These are phyloP conservation scores for Tipula unca DNA, from an alignment of 2,888 invertebrate species.

Conservation along the genomic window DNA sequence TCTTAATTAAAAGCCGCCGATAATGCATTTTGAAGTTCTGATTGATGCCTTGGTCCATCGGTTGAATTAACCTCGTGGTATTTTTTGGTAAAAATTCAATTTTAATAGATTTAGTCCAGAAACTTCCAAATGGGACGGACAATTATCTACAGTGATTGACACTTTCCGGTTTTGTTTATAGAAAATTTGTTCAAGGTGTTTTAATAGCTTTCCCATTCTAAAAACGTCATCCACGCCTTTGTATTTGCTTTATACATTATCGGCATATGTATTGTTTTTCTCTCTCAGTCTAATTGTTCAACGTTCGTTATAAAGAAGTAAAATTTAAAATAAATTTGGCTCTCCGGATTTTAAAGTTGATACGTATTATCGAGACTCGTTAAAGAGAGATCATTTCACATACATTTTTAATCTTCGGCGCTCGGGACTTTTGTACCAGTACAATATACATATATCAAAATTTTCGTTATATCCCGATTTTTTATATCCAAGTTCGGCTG, in stretches of 20 bases:
- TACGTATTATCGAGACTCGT: no score
- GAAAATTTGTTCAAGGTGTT: background rate
- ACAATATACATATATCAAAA: no score
- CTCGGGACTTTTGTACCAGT: no score
- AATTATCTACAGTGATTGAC: background rate
- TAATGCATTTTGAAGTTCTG: background rate
- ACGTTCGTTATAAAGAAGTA: no score
- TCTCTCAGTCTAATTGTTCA: no score
- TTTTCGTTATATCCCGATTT: no score
- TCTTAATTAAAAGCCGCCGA: background rate
- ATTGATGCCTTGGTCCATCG: background rate
- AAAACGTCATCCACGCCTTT: background rate
- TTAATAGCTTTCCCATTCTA: background rate
- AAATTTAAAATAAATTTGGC: no score
- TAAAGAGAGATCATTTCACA: no score
- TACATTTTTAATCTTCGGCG: no score
- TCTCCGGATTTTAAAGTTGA: no score
- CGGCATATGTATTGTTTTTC: background rate
- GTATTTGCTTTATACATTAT: background rate
- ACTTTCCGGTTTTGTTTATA: background rate
- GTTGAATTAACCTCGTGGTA: background rate
- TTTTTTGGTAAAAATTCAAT: background rate
- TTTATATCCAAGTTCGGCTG: no score
- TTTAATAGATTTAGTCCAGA: background rate
- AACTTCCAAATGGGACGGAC: background rate